Base-by-base conservation (phyloP, 2,888 invertebrate genomes). In the Papilio protenor region DNA sequence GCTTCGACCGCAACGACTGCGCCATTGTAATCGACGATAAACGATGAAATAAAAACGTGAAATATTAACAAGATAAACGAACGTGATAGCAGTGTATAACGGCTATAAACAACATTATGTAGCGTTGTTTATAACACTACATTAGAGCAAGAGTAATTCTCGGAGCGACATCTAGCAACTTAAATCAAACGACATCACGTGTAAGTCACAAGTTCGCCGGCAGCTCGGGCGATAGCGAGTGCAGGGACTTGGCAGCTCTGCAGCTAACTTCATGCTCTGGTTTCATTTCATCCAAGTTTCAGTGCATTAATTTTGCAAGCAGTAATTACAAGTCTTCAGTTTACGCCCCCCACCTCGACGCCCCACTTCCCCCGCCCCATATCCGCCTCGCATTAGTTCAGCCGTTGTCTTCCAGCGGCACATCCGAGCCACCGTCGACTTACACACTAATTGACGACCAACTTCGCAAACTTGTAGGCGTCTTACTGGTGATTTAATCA, bases 301-400 rank as follows among this genome's bases (percentile, higher is more conserved):
- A 89, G 90, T 92, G 92, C 93, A 94, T 94, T 94, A 93, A 93
- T 94, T 93, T 93, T 94, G 92, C 92, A 93, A 86, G 90, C 90
- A 88, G 93, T 94, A 94, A 94, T 94, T 94, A 94, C 92, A 91
- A 92, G 92, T 92, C 91, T 87, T 90, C 88, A 90, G 91, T 90
- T 90, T 91, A 87, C 92, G 89, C 89, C 88, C 89, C 87, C 11
- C 40, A 12, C 40, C n/a, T 16, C 33, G 27, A 0, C 52, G 14
- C 16, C 16, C 49, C 4, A 49, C 61, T 16, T 4, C 27, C 27
- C 61, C 33, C 33, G 59, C 61, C 18, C 61, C 33, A 40, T 10
- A 40, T 64, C 40, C 66, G 90, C 89, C 92, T 91, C 88, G 88
- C 90, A 91, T 94, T 92, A 94, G 91, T 93, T 92, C 88, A 90